phyloP scores from a whole-genome alignment of 2,888 invertebrate species.

The Plagiodera versicolora region DNA sequence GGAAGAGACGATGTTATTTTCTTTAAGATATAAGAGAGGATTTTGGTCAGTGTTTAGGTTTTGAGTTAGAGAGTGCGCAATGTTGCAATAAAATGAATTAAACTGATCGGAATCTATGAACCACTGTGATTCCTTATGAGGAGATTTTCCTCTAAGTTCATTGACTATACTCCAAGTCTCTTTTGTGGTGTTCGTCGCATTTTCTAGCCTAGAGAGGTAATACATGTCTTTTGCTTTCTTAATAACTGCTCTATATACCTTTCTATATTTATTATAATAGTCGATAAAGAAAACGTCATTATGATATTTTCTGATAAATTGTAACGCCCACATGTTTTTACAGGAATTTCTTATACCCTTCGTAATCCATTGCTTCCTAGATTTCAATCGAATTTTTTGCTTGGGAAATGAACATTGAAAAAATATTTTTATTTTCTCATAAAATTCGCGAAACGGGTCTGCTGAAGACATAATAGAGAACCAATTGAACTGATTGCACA shows the following conservation, averaged over 20 bases:
- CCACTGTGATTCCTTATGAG: slow-evolving; percentile 1
- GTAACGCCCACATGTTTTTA: background rate
- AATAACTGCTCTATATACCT: background rate
- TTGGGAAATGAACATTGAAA: slow-evolving; percentile 5
- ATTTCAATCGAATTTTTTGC: slow-evolving; percentile 4
- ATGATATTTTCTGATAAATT: background rate
- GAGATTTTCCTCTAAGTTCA: slow-evolving; percentile 4
- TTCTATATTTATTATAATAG: background rate
- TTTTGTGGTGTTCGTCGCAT: slow-evolving; percentile 7
- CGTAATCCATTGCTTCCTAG: background rate
- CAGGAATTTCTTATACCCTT: slow-evolving; percentile 1
- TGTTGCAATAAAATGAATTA: too few species aligned
- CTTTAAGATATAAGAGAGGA: slow-evolving; percentile 6
- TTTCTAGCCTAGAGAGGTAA: slow-evolving; percentile 3
- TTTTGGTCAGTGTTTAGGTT: slow-evolving; percentile 7
- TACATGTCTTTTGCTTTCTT: slow-evolving; percentile 5
- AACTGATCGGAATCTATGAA: too few species aligned
- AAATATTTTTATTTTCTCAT: slow-evolving; percentile 5
- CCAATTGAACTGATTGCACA: slow-evolving; percentile 1
- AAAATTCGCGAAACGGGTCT: slow-evolving; percentile 3
- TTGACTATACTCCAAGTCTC: slow-evolving; percentile 2
- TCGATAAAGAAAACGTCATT: background rate
- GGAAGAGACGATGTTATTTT: slow-evolving; percentile 1
- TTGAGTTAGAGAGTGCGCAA: background rate
- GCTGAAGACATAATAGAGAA: slow-evolving; percentile 1